Evolutionary conservation across 2,888 invertebrate species (phyloP).

Genomic region (Lamellibrachia satsuma): DNA sequence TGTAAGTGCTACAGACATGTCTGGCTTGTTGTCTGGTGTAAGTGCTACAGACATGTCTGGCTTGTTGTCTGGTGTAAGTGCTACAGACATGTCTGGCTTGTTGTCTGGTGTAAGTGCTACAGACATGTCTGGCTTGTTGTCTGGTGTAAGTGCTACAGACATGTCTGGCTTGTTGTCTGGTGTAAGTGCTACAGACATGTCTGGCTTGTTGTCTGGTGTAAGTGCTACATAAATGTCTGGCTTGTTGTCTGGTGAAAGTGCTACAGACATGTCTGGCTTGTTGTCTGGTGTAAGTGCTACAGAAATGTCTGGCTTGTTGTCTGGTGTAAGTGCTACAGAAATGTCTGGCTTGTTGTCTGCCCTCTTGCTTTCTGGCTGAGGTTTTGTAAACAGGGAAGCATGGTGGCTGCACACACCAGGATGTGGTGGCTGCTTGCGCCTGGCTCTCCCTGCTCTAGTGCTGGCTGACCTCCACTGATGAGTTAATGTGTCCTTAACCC

Average conservation of each 20-base stretch:
- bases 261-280: neutral
- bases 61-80: too few relatives aligned
- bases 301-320: too few relatives aligned
- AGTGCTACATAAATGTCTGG: neutral
- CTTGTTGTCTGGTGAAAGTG: too few relatives aligned
- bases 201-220: too few relatives aligned
- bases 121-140: too few relatives aligned
- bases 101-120: neutral
- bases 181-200: neutral
- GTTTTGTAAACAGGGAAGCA: slow-evolving; percentile 11
- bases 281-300: neutral
- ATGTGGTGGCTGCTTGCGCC: neutral
- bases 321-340: neutral
- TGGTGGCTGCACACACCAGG: slow-evolving; percentile 12
- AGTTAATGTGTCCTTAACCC: slow-evolving; percentile 5
- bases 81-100: neutral
- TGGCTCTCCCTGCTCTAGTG: neutral
- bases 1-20: neutral
- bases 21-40: neutral
- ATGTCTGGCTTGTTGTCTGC: neutral
- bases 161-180: too few relatives aligned
- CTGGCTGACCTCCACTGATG: neutral
- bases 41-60: neutral
- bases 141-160: neutral
- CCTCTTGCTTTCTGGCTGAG: neutral